phyloP scores from a whole-genome alignment of 2,113 vertebrate genomes.

The Plotosus lineatus region DNA sequence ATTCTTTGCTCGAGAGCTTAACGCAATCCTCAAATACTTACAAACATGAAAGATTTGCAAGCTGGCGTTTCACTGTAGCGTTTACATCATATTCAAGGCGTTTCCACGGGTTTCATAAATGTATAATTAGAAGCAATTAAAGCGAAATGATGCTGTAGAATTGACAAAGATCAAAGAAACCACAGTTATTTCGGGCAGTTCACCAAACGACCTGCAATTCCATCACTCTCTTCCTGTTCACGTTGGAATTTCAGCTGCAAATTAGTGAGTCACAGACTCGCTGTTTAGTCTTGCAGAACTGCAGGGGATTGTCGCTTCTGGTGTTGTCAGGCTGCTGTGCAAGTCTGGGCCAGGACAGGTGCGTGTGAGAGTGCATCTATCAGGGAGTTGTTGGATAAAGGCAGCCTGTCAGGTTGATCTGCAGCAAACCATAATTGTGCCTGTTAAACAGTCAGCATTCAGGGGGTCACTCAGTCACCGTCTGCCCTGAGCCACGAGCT shows the following conservation, averaged over 20 bases:
- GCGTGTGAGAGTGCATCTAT: constrained; percentile 16
- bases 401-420: constrained; percentile 36
- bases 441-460: constrained; percentile 20
- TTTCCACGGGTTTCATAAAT: not conserved
- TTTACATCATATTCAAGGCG: not conserved
- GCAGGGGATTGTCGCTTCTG: constrained; percentile 37
- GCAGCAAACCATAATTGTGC: constrained; percentile 15
- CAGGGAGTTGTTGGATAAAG: constrained; percentile 30
- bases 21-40: not conserved
- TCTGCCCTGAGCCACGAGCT: constrained; percentile 1
- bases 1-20: not conserved
- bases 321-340: constrained; percentile 23
- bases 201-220: not conserved
- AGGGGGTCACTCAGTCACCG: not conserved
- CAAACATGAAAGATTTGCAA: not conserved
- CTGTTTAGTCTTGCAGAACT: constrained; percentile 44
- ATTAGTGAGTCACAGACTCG: constrained; percentile 29
- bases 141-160: not conserved
- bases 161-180: constrained; percentile 12
- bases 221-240: not conserved
- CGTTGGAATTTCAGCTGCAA: constrained; percentile 25
- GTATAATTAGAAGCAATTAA: constrained; percentile 25
- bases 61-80: not conserved
- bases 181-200: constrained; percentile 31
- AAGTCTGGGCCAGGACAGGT: constrained; percentile 34